These are phyloP conservation scores for Hepsetus odoe DNA, from an alignment of 2,113 vertebrate genomes.

Conservation along the genomic window DNA sequence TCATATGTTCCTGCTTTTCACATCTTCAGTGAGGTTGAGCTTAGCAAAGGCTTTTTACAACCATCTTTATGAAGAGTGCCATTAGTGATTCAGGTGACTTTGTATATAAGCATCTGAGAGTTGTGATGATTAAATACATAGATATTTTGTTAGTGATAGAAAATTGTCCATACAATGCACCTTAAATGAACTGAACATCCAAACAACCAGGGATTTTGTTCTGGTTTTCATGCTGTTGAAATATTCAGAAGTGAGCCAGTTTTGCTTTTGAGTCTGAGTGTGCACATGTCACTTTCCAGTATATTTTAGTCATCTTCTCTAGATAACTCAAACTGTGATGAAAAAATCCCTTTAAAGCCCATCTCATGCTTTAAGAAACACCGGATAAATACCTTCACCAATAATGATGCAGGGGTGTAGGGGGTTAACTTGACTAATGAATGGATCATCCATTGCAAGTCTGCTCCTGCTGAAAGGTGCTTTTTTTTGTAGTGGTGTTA, in stretches of 20 bases:
- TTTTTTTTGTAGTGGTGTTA: slow-evolving; percentile 10
- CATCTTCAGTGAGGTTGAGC: too few species aligned
- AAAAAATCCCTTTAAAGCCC: slow-evolving; percentile 34
- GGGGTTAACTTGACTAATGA: neutral
- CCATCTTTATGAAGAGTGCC: too few species aligned
- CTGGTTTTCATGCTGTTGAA: neutral
- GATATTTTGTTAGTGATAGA: too few species aligned
- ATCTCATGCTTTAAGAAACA: slow-evolving; percentile 15
- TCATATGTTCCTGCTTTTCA: too few species aligned
- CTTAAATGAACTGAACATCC: neutral
- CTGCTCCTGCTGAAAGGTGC: slow-evolving; percentile 22
- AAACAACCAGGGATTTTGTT: neutral
- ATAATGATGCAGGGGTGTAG: neutral
- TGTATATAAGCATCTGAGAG: too few species aligned
- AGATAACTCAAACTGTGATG: slow-evolving; percentile 19
- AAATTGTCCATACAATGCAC: neutral
- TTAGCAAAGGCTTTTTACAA: too few species aligned
- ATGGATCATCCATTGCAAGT: neutral
- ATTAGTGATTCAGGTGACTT: too few species aligned
- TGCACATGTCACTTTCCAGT: slow-evolving; percentile 42
- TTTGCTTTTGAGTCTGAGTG: slow-evolving; percentile 10
- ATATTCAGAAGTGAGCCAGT: neutral
- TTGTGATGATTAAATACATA: too few species aligned
- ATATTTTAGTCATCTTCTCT: neutral
- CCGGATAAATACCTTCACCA: neutral